phyloP scores from a whole-genome alignment of 2,888 invertebrate species.

The Danaus chrysippus region DNA sequence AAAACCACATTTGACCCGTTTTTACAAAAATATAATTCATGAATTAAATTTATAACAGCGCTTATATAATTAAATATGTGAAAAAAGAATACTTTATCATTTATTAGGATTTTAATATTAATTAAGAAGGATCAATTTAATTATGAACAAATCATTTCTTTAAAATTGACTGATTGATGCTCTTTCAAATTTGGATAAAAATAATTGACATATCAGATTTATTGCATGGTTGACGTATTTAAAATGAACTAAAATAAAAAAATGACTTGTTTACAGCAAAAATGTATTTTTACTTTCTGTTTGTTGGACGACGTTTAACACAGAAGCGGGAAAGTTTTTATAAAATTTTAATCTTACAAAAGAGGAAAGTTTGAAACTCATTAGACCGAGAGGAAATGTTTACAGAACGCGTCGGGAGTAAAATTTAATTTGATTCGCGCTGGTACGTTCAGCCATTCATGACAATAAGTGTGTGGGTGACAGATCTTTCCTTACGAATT shows the following conservation, averaged over 20 bases:
- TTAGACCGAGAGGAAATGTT: slow-evolving; percentile 57
- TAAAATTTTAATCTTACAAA: slow-evolving; percentile 65
- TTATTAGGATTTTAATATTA: no score
- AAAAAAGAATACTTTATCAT: no score
- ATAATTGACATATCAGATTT: no score
- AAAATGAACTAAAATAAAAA: no score
- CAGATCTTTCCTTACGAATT: slow-evolving; percentile 10
- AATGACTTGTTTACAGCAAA: no score
- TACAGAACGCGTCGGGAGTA: slow-evolving; percentile 57
- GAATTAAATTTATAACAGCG: slow-evolving; percentile 35
- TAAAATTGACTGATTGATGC: no score
- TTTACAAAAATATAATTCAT: slow-evolving; percentile 33
- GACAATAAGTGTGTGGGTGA: slow-evolving; percentile 20
- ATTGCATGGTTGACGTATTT: no score
- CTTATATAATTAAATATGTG: no score
- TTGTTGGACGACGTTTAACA: slow-evolving; percentile 45
- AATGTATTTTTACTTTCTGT: slow-evolving; percentile 25
- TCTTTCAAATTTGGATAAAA: no score
- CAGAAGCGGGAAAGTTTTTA: slow-evolving; percentile 53
- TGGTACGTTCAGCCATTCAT: slow-evolving; percentile 25
- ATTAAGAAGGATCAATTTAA: no score
- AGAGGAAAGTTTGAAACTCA: slow-evolving; percentile 64
- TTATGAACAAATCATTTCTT: no score
- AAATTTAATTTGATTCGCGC: slow-evolving; percentile 56
- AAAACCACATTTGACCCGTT: no score